phyloP scores from a whole-genome alignment of 2,888 invertebrate genomes.

The Euzetes globulus region DNA sequence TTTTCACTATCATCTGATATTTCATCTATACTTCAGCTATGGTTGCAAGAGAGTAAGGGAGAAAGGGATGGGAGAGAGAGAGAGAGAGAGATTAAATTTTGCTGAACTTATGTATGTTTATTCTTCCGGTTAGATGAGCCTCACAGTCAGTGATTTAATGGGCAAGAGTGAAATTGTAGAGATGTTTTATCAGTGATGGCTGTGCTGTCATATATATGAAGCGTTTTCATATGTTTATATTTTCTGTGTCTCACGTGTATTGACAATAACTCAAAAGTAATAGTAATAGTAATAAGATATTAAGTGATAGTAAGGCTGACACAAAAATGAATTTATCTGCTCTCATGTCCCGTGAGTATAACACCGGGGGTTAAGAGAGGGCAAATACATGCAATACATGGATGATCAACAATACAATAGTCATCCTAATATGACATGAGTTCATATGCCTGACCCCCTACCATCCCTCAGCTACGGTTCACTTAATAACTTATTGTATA shows the following conservation, averaged over 20 bases:
- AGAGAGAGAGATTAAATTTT: background rate
- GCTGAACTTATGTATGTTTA: slow-evolving; percentile 14
- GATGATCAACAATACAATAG: background rate
- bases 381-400: slow-evolving; percentile 29
- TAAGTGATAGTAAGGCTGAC: background rate
- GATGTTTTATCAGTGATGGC: background rate
- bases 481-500: slow-evolving; percentile 27
- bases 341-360: background rate
- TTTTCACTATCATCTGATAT: background rate
- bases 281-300: slow-evolving; percentile 21
- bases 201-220: background rate
- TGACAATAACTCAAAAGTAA: slow-evolving; percentile 21
- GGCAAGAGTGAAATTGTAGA: no score
- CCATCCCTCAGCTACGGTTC: slow-evolving; percentile 25
- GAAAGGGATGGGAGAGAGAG: background rate
- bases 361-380: slow-evolving; percentile 23
- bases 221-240: slow-evolving; percentile 21
- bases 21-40: background rate
- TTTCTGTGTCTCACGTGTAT: slow-evolving; percentile 9
- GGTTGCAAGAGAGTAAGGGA: background rate
- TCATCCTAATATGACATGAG: slow-evolving; percentile 12
- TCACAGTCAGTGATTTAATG: no score
- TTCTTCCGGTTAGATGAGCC: slow-evolving; percentile 11
- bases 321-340: slow-evolving; percentile 20
- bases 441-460: slow-evolving; percentile 22